Evolutionary conservation across 2,797 vertebrate genomes (phyloP).

Genomic region (Luscinia luscinia): DNA sequence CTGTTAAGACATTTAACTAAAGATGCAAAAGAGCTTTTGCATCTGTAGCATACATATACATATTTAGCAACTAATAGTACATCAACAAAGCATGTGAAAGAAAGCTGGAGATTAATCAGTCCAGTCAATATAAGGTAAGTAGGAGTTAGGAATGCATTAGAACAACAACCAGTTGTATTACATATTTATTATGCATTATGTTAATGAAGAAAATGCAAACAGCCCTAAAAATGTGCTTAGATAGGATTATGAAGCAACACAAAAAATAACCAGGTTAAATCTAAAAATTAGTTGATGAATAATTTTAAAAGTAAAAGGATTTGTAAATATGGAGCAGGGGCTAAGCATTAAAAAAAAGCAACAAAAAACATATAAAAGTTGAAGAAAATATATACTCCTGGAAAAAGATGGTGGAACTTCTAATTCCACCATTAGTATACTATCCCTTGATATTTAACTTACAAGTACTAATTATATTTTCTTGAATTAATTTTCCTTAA

Average conservation of each 20-base stretch:
- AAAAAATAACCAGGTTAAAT: neutral
- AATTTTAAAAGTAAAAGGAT: neutral
- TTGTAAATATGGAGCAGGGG: neutral
- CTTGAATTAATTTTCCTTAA: neutral
- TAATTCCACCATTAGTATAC: neutral
- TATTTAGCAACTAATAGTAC: neutral
- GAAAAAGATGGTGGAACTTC: neutral
- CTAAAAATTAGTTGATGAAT: neutral
- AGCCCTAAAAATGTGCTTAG: neutral
- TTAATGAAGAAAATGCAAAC: neutral
- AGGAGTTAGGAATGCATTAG: neutral
- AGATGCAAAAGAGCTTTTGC: neutral
- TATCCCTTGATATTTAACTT: neutral
- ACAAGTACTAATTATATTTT: neutral
- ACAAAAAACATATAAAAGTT: accelerated
- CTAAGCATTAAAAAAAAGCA: neutral
- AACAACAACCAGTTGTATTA: neutral
- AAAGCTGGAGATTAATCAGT: neutral
- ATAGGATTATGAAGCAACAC: neutral
- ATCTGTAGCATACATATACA: neutral
- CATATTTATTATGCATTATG: neutral
- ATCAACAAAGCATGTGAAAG: neutral
- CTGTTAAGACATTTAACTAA: neutral
- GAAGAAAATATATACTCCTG: neutral
- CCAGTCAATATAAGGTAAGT: neutral